Evolutionary conservation across 2,797 vertebrate genomes (phyloP).

Genomic region (Neomorphus geoffroyi): DNA sequence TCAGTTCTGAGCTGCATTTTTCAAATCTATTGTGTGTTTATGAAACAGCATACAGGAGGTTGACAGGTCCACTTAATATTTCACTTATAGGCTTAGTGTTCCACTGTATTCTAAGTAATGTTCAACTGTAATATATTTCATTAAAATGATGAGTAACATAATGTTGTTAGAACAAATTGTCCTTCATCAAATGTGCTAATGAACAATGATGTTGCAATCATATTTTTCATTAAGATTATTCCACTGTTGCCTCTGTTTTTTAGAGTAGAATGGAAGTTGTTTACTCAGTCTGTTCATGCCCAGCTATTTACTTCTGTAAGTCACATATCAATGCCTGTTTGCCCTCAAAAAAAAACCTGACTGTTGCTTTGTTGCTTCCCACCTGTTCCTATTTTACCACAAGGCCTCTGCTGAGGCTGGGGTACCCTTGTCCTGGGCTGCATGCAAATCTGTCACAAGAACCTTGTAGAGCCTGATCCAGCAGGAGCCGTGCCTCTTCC

Average conservation of each 20-base stretch:
- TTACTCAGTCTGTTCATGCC: neutral
- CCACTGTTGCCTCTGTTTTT: neutral
- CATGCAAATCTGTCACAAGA: rapidly evolving
- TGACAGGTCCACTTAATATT: neutral
- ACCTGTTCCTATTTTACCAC: neutral
- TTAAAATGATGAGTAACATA: neutral
- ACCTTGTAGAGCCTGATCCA: neutral
- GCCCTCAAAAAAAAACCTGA: neutral
- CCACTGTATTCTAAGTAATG: neutral
- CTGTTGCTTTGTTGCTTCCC: neutral
- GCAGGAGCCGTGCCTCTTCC: neutral
- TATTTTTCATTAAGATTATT: neutral
- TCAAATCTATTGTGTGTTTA: neutral
- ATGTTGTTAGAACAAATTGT: neutral
- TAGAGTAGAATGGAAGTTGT: neutral
- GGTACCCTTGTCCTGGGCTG: neutral
- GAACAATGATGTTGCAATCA: neutral
- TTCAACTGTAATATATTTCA: neutral
- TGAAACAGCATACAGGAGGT: neutral
- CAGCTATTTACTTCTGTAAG: neutral
- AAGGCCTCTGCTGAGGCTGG: neutral
- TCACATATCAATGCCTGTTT: neutral
- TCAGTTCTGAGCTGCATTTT: neutral
- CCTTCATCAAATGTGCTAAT: neutral
- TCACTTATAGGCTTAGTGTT: neutral